Conservation (phyloP, 2,113 vertebrate species). For the Verasper variegatus region DNA sequence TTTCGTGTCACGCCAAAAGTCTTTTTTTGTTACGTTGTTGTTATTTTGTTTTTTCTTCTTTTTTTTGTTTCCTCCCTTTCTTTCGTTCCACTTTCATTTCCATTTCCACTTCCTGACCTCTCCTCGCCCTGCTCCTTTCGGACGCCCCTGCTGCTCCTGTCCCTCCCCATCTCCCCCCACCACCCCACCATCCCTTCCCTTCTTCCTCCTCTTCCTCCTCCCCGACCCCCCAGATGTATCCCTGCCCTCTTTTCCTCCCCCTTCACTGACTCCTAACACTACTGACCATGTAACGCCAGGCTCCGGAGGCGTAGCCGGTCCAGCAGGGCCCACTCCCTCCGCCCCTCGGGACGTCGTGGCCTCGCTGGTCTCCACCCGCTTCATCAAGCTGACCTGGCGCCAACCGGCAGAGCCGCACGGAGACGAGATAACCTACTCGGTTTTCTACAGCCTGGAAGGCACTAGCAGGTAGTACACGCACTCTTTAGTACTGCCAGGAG, state of each 20-base stretch:
- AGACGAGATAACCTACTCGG: constrained; percentile 95
- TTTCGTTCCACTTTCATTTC: constrained; percentile 77
- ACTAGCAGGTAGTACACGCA: constrained; percentile 85
- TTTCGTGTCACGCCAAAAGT: constrained; percentile 74
- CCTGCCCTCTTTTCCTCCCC: constrained; percentile 94
- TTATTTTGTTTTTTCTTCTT: constrained; percentile 89
- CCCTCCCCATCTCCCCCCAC: constrained; percentile 17
- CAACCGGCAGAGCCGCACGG: constrained; percentile 92
- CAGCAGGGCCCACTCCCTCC: constrained; percentile 89
- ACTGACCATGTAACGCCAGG: constrained; percentile 99
- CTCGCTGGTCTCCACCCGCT: constrained; percentile 97
- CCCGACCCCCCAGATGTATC: constrained; percentile 89
- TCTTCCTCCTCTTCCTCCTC: constrained; percentile 8
- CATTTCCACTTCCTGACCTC: constrained; percentile 69
- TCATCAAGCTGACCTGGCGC: constrained; percentile 98
- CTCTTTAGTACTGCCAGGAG: constrained; percentile 15
- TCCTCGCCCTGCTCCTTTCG: constrained; percentile 53
- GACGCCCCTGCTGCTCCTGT: constrained; percentile 30
- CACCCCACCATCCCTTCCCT: constrained; percentile 19
- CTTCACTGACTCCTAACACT: constrained; percentile 99
- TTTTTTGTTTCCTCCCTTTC: constrained; percentile 85
- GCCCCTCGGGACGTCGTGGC: constrained; percentile 96
- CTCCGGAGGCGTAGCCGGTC: constrained; percentile 83
- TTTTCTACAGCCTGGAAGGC: constrained; percentile 95
- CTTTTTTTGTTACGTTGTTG: constrained; percentile 84